phyloP scores from a whole-genome alignment of 2,797 vertebrate genomes.

The Microhierax caerulescens region DNA sequence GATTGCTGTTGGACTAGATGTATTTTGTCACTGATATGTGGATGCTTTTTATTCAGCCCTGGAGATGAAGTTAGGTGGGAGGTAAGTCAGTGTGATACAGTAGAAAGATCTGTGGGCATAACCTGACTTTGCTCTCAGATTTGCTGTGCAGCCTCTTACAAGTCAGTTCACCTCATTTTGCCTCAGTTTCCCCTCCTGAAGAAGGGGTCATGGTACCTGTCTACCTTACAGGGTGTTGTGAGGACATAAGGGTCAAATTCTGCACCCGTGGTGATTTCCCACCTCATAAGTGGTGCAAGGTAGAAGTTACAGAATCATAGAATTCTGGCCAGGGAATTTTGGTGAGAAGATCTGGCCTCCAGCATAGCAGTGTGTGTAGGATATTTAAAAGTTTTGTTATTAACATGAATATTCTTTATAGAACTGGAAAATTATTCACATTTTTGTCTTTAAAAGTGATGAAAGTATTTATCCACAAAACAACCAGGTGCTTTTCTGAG shows the following conservation, averaged over 20 bases:
- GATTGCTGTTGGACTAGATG: not conserved
- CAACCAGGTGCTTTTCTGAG: not conserved
- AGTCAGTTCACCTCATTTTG: not conserved
- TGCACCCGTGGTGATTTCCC: not conserved
- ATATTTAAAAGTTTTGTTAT: not conserved
- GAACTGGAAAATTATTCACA: not conserved
- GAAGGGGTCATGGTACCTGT: not conserved
- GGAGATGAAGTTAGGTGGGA: not conserved
- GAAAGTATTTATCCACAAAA: not conserved
- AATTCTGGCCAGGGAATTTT: not conserved
- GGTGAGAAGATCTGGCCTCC: not conserved
- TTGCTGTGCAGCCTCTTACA: not conserved
- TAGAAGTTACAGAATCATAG: not conserved
- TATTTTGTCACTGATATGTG: not conserved
- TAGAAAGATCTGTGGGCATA: not conserved
- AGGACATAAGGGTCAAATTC: not conserved
- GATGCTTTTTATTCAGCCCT: not conserved
- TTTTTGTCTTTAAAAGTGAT: not conserved
- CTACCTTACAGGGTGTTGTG: conserved; percentile 18
- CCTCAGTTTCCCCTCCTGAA: not conserved
- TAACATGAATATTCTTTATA: not conserved
- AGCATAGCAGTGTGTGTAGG: not conserved
- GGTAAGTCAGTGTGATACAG: not conserved
- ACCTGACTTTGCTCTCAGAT: not conserved
- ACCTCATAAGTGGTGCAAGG: not conserved